Base-by-base conservation (phyloP, 1,140 invertebrate genomes). In the Helicoverpa zea region DNA sequence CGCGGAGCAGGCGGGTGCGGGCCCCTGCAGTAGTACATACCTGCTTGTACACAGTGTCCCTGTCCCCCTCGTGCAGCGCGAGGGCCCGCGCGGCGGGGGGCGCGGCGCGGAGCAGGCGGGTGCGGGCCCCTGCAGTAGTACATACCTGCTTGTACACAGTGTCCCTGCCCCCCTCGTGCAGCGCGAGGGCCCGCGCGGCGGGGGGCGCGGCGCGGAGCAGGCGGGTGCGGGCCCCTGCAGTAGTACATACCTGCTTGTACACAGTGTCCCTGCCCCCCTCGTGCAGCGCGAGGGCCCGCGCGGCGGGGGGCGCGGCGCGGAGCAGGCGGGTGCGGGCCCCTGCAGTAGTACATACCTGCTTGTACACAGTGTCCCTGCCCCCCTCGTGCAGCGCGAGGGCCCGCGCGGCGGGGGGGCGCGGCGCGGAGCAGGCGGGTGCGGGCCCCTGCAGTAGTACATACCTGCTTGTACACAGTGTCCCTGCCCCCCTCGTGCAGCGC, bases 81-180 rank as follows among this genome's bases (percentile, higher is more conserved):
- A 98, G 95, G 10, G 98, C 98, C 81, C 98, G 94, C 89, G 97
- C 97, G 88, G 97, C 98, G 88, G 97, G 96, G 1, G 97, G 97
- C n/a, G 97, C 97, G 83, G 23, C 23, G 23, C 23, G 23, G 23
- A 23, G 23, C 23, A 23, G 23, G 23, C 23, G 23, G 23, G 23
- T 23, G 23, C 23, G 23, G 23, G 23, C 23, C 23, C 23, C 23
- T 23, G 23, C 23, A 23, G 23, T 23, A 23, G 23, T 23, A 23
- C 51, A 23, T 47, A 92, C 91, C 89, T 97, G 96, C 61, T 97
- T 95, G 84, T 96, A 96, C 63, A 98, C 97, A 89, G 98, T 97
- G 68, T 97, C 96, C 18, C 97, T 96, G 79, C 98, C 98, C 7
- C 97, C 96, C 63, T 97, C 95, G 29, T 97, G 97, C 86, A 98